Evolutionary conservation across 2,113 vertebrate species (phyloP).

Genomic region (Archocentrus centrarchus): DNA sequence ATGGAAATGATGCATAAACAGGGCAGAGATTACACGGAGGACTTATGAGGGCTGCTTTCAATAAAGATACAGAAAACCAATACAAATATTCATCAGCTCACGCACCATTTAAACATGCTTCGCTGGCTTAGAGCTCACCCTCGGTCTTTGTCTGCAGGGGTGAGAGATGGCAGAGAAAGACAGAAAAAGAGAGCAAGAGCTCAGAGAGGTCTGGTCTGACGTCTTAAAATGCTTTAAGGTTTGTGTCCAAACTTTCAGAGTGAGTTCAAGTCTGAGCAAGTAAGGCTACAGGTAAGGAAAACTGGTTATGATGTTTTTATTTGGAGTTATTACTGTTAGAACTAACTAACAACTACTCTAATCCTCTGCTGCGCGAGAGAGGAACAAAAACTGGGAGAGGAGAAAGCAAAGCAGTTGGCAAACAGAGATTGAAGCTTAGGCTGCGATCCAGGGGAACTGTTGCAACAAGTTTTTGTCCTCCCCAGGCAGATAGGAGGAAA

Average conservation of each 20-base stretch:
- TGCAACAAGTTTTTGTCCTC: constrained; percentile 46
- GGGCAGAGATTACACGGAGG: constrained; percentile 66
- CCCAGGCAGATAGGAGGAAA: constrained; percentile 4
- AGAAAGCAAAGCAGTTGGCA: background rate
- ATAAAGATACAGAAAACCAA: constrained; percentile 69
- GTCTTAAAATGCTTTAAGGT: constrained; percentile 23
- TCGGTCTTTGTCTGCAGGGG: constrained; percentile 25
- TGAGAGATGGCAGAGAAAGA: background rate
- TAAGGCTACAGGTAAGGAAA: constrained; percentile 4
- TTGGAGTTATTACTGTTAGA: background rate
- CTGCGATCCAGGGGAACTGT: constrained; percentile 35
- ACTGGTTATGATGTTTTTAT: background rate
- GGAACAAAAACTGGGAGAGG: background rate
- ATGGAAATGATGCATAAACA: constrained; percentile 74
- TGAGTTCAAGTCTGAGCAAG: constrained; percentile 23
- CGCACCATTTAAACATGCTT: constrained; percentile 61
- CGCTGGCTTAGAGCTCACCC: constrained; percentile 45
- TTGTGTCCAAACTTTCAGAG: constrained; percentile 63
- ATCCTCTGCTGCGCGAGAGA: background rate
- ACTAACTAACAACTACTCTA: constrained; percentile 19
- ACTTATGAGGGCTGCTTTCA: constrained; percentile 67
- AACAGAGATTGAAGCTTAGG: constrained; percentile 1
- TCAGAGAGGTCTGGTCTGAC: constrained; percentile 22
- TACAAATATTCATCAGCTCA: constrained; percentile 67
- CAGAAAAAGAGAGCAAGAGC: background rate